A percentile compares a stretch with the other conserved stretches of the same genome.
These are phyloP conservation scores for Sisyra terminalis DNA, from an alignment of 2,888 invertebrate species.

Conservation along the genomic window DNA sequence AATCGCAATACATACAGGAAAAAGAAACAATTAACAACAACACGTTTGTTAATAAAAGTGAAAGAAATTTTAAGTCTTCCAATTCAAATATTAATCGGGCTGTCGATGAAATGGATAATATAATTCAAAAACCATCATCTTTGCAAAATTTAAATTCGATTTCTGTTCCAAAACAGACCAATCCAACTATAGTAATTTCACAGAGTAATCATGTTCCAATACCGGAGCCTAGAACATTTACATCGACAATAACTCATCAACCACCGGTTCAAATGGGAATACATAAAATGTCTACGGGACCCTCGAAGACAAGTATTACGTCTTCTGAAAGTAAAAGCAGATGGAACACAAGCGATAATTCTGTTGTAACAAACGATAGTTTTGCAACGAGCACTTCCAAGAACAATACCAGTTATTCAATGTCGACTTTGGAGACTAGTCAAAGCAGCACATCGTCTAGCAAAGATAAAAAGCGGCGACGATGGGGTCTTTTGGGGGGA, in stretches of 20 bases:
- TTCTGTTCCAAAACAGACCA: too few relatives aligned
- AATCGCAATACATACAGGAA: background rate
- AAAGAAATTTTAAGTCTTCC: too few relatives aligned
- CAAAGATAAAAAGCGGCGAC: constrained; percentile 33
- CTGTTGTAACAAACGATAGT: background rate
- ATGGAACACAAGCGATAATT: background rate
- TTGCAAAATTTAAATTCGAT: too few relatives aligned
- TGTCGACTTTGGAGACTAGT: constrained; percentile 5
- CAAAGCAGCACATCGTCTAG: constrained; percentile 9
- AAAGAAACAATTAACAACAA: too few relatives aligned
- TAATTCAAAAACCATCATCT: too few relatives aligned
- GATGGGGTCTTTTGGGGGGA: constrained; percentile 54
- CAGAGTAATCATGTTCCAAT: too few relatives aligned
- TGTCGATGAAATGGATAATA: too few relatives aligned
- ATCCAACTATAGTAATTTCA: too few relatives aligned
- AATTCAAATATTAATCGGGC: too few relatives aligned
- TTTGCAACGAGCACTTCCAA: background rate
- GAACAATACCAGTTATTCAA: background rate
- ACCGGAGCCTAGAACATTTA: too few relatives aligned
- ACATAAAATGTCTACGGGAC: background rate
- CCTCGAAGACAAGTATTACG: background rate
- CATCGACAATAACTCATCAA: background rate
- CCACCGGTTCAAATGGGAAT: background rate
- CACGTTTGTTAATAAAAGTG: too few relatives aligned
- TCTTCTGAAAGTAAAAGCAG: background rate